These are phyloP conservation scores for Globodera ellingtonae DNA, from an alignment of 1,140 invertebrate species.

Conservation along the genomic window DNA sequence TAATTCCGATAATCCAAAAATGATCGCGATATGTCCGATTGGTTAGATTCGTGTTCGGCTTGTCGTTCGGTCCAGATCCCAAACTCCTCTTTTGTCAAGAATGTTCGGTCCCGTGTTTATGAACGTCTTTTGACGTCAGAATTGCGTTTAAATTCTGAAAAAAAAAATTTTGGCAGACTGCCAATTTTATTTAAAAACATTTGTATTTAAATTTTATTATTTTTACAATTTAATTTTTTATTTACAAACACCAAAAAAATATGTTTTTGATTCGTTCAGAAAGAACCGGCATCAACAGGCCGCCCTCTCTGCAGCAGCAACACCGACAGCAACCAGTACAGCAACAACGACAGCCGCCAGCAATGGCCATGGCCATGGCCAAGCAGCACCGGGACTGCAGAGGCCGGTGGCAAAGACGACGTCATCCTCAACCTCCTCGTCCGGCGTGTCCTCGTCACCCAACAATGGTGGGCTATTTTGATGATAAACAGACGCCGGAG, in stretches of 20 bases:
- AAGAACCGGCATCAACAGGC: conserved; percentile 7
- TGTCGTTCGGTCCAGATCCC: no score
- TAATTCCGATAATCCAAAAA: no score
- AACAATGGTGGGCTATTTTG: neutral
- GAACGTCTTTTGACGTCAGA: no score
- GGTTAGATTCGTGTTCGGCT: no score
- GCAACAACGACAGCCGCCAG: neutral
- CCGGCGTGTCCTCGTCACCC: conserved; percentile 27
- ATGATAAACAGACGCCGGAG: no score
- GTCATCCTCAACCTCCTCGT: conserved; percentile 19
- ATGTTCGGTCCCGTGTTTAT: no score
- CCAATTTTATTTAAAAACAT: no score
- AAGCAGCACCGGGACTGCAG: neutral
- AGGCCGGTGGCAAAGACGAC: neutral
- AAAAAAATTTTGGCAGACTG: no score
- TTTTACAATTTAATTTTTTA: neutral
- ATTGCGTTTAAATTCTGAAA: no score
- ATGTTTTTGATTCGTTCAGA: neutral
- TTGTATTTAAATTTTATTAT: no score
- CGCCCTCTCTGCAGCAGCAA: neutral
- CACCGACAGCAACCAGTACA: neutral
- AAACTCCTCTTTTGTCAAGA: no score
- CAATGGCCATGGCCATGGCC: neutral
- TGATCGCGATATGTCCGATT: no score
- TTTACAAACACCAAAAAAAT: neutral